Base-by-base conservation (phyloP, 1,140 invertebrate genomes). In the Drosophila saltans region DNA sequence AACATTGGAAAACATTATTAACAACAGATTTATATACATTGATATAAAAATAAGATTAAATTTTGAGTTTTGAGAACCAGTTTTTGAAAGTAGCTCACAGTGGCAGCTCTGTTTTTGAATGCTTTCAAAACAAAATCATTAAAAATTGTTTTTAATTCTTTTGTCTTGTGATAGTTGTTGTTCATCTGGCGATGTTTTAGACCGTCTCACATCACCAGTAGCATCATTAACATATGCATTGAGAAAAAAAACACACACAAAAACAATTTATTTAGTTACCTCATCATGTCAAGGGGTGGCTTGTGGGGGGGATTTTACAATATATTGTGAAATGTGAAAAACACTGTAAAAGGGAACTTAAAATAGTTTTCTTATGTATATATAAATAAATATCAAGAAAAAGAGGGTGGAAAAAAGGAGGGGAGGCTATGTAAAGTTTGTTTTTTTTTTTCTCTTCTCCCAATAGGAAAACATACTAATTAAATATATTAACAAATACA, bases 401-500 rank as follows among this genome's bases (percentile, higher is more conserved):
- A 8, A 48, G 21, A 48, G 45, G 6, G 45, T 24, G 45, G 16
- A 6, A 48, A 48, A 45, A 3, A n/a, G n/a, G n/a, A 45, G 16
- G 16, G 16, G 16, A 30, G 28, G 45, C 16, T 48, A 48, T 48
- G 45, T 48, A 48, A 48, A 21, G 16, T 21, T 21, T 48, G 8
- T 48, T 48, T 45, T 2, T 48, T 48, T 16, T 16, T 16, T 16
- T 16, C 16, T 16, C 16, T 45, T 4, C 2, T 30, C 4, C 4
- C 28, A 16, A 45, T 16, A 7, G 43, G 43, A 10, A 48, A 48
- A 52, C 45, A 26, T 52, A 52, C 45, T 52, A 52, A 52, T 52
- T 52, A 26, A 52, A 52, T 52, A 52, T 26, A 52, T 52, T 52
- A 52, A 52, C 21, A 52, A 3, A 26, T 6, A 24, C 3, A 2